Evolutionary conservation across 2,888 invertebrate species (phyloP).

Genomic region (Amorpha juglandis): DNA sequence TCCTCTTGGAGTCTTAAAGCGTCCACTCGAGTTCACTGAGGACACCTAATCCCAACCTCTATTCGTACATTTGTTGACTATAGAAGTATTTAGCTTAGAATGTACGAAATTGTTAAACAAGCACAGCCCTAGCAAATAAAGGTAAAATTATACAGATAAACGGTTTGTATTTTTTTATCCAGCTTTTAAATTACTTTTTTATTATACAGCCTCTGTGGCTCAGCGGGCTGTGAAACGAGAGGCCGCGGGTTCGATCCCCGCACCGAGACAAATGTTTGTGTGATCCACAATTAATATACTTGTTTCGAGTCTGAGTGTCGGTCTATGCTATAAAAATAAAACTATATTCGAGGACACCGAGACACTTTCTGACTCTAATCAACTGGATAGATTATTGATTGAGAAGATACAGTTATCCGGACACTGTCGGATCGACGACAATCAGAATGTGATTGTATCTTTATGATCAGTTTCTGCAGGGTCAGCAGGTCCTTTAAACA

Average conservation of each 20-base stretch:
- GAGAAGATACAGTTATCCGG: background rate
- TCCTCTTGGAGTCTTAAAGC: constrained; percentile 42
- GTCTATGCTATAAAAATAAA: too few relatives aligned
- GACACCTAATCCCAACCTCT: constrained; percentile 37
- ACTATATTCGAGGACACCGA: too few relatives aligned
- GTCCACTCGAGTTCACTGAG: constrained; percentile 32
- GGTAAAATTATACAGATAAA: too few relatives aligned
- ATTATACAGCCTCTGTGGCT: too few relatives aligned
- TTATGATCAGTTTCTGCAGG: background rate
- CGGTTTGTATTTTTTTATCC: too few relatives aligned
- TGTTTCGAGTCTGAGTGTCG: too few relatives aligned
- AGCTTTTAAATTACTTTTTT: too few relatives aligned
- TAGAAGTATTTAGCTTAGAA: background rate
- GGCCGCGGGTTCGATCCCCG: too few relatives aligned
- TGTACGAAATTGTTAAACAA: background rate
- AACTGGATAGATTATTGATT: background rate
- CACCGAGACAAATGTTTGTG: too few relatives aligned
- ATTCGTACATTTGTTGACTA: constrained; percentile 30
- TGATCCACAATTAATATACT: too few relatives aligned
- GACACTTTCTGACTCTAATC: too few relatives aligned
- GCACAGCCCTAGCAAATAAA: background rate
- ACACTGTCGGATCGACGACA: background rate
- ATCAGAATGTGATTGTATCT: constrained; percentile 8
- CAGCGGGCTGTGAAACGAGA: too few relatives aligned
- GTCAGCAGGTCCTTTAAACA: background rate